Base-by-base conservation (phyloP, 2,113 vertebrate species). In the Microtus richardsoni region DNA sequence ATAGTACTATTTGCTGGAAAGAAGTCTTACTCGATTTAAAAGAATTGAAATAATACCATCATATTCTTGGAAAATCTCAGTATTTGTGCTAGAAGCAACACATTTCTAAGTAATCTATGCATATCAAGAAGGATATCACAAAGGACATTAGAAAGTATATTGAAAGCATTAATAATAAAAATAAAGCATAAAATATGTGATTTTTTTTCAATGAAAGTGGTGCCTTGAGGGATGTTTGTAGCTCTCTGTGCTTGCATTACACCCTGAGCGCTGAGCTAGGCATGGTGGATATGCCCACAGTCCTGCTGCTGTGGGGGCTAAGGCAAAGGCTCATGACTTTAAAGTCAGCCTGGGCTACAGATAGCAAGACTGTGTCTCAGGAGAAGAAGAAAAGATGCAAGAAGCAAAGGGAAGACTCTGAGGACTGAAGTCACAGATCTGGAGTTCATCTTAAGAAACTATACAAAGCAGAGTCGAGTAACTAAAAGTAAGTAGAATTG, bases 101-200 rank as follows among this genome's bases (percentile, higher is more conserved):
- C 28, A 75, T 85, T 94, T 93, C 66, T 84, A 71, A 83, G 12
- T 84, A 36, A n/a, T 70, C 17, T 16, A 41, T 71, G 41, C 54
- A n/a, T 66, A 30, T 75, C 70, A 96, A 91, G 9, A 64, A 94
- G 74, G 86, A 85, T 79, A 79, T 73, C 10, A 94, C 52, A 82
- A 36, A 44, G 26, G 52, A 89, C 78, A 60, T 82, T 47, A 73
- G 49, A 62, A 91, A 66, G 39, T 78, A 71, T 80, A 66, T 93
- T 87, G 39, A 93, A 77, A 33, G 71, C 68, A 80, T 30, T 24
- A 49, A 33, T 87, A 64, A 84, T 88, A 74, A 89, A 82, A 75
- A 84, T 88, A 79, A 91, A 78, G 70, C 14, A 79, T 73, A 93
- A 84, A 54, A 75, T 93, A 1, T 84, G 39, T 91, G 83, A 16